phyloP scores from a whole-genome alignment of 2,888 invertebrate genomes.

The Elgonia sp. region DNA sequence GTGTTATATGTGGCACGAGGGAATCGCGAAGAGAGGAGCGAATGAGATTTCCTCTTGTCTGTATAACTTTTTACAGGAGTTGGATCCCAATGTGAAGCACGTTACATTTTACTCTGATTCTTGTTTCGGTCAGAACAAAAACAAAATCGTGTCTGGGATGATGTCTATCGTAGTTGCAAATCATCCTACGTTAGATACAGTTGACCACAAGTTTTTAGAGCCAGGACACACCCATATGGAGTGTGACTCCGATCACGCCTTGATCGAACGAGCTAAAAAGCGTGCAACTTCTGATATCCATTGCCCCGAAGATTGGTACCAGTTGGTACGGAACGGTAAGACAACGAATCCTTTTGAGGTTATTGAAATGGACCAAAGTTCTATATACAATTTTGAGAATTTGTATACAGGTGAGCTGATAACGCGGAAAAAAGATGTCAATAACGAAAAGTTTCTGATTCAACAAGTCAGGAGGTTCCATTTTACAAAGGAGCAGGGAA shows the following conservation, averaged over 20 bases:
- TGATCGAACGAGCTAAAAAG: conserved; percentile 31
- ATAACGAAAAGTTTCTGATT: conserved; percentile 10
- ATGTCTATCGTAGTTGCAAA: conserved; percentile 64
- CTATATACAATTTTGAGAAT: conserved; percentile 44
- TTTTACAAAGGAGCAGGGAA: conserved; percentile 18
- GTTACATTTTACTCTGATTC: conserved; percentile 75
- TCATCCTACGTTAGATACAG: conserved; percentile 41
- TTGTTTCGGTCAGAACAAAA: conserved; percentile 79
- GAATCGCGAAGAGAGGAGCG: conserved; percentile 77
- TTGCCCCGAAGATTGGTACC: conserved; percentile 52
- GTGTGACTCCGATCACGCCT: conserved; percentile 36
- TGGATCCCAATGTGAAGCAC: conserved; percentile 50
- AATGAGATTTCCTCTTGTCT: conserved; percentile 80
- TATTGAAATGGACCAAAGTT: conserved; percentile 39
- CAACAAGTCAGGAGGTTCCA: conserved; percentile 5
- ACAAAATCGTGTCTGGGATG: conserved; percentile 78
- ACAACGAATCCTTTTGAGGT: conserved; percentile 36
- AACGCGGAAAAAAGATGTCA: neutral
- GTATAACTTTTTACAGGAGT: conserved; percentile 65
- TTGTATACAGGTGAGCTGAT: conserved; percentile 23
- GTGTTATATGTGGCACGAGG: conserved; percentile 82
- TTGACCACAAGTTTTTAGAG: conserved; percentile 61
- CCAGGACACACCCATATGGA: conserved; percentile 62
- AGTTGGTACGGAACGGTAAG: conserved; percentile 32
- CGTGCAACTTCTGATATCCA: conserved; percentile 37